Conservation (phyloP, 2,888 invertebrate species). For the Dimorphilus gyrociliatus region DNA sequence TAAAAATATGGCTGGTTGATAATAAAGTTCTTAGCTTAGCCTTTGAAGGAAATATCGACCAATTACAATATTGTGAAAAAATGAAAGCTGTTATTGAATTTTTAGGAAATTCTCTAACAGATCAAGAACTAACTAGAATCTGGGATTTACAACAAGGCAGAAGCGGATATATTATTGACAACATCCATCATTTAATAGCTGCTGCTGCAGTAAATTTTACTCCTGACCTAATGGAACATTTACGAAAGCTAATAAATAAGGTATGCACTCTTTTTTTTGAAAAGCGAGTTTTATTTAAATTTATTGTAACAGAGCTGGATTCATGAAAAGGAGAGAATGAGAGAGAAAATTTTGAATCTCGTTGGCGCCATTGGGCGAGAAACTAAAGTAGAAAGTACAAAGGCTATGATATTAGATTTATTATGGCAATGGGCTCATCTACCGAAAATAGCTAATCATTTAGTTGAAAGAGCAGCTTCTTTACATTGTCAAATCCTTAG, state of each 20-base stretch:
- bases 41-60: slow-evolving; percentile 40
- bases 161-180: slow-evolving; percentile 42
- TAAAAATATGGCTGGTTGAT: slow-evolving; percentile 40
- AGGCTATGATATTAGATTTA: slow-evolving; percentile 37
- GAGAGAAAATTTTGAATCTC: slow-evolving; percentile 38
- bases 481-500: slow-evolving; percentile 39
- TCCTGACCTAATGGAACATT: slow-evolving; percentile 36
- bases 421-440: slow-evolving; percentile 41
- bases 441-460: slow-evolving; percentile 32
- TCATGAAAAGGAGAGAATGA: slow-evolving; percentile 35
- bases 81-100: slow-evolving; percentile 41
- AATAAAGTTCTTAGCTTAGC: slow-evolving; percentile 39
- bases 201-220: slow-evolving; percentile 41
- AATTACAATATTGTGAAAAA: slow-evolving; percentile 42
- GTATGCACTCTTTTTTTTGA: slow-evolving; percentile 15
- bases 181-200: slow-evolving; percentile 41
- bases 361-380: slow-evolving; percentile 41
- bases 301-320: slow-evolving; percentile 40
- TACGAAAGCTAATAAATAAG: slow-evolving; percentile 38
- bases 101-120: slow-evolving; percentile 38
- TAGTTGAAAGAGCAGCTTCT: slow-evolving; percentile 38
- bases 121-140: slow-evolving; percentile 40
- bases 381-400: slow-evolving; percentile 34
- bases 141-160: slow-evolving; percentile 40
- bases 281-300: background rate